Conservation (phyloP, 2,113 vertebrate genomes). For the Pseudopodoces humilis region DNA sequence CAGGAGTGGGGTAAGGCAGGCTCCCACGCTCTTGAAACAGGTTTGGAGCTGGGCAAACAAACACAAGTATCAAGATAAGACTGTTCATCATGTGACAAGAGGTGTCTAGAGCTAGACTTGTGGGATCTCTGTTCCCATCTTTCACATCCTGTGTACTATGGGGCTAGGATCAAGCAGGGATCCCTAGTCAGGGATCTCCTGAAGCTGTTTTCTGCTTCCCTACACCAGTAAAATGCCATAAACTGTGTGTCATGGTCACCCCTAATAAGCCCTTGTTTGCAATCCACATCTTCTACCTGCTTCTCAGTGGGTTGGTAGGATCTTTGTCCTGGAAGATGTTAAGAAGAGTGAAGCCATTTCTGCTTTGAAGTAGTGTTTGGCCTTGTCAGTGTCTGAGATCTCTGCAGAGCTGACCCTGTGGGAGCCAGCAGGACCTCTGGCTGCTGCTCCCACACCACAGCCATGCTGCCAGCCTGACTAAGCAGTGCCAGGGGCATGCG, state of each 20-base stretch:
- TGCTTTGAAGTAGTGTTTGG: constrained; percentile 7
- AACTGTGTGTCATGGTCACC: neutral
- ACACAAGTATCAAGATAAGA: constrained; percentile 37
- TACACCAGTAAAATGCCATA: neutral
- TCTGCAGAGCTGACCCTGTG: neutral
- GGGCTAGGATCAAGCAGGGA: rapidly evolving
- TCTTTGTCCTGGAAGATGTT: neutral
- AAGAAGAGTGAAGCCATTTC: neutral
- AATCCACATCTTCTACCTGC: neutral
- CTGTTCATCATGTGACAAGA: neutral
- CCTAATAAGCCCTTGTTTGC: neutral
- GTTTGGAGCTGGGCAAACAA: constrained; percentile 34
- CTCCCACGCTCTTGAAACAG: constrained; percentile 9
- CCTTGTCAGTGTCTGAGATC: neutral
- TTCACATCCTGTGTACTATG: rapidly evolving
- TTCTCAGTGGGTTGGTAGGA: neutral
- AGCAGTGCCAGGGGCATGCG: rapidly evolving
- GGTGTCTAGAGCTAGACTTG: neutral
- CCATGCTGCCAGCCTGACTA: rapidly evolving
- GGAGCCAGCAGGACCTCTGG: neutral
- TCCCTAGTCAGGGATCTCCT: neutral
- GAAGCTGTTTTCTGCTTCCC: constrained; percentile 10
- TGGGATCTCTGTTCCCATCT: neutral
- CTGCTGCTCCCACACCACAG: neutral
- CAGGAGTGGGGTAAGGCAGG: neutral